Evolutionary conservation across 2,113 vertebrate species (phyloP).

Genomic region (Entomyzon cyanotis): DNA sequence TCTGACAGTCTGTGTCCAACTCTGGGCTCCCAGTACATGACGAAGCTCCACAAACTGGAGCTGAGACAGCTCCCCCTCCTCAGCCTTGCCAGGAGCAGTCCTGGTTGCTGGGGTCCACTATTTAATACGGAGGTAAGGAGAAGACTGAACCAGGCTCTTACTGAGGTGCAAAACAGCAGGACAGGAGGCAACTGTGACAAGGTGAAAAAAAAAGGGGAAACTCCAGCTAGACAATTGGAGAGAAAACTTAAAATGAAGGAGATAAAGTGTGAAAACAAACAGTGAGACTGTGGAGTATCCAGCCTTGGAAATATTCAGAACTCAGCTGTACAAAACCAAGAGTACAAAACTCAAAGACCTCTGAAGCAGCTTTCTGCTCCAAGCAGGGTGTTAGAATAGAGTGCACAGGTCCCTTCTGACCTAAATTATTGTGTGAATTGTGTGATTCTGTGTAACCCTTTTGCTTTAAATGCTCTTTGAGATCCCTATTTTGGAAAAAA

Average conservation of each 20-base stretch:
- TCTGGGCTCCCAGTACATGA: not conserved
- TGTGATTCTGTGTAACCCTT: not conserved
- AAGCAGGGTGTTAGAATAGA: not conserved
- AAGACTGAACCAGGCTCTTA: not conserved
- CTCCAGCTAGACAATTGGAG: not conserved
- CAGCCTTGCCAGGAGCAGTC: not conserved
- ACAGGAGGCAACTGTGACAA: not conserved
- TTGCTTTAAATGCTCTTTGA: not conserved
- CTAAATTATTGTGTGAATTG: not conserved
- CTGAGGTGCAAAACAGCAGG: not conserved
- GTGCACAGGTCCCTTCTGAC: not conserved
- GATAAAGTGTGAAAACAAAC: not conserved
- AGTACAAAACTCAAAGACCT: no score
- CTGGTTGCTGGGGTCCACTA: not conserved
- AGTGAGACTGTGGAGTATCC: not conserved
- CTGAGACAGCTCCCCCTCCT: not conserved
- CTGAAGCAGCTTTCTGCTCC: not conserved
- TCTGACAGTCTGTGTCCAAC: not conserved
- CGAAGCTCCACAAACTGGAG: not conserved
- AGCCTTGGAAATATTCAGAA: not conserved
- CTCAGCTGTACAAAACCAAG: not conserved
- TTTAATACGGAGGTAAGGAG: not conserved
- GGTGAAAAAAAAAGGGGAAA: not conserved
- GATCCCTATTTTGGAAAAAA: not conserved
- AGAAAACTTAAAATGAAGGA: not conserved